These are phyloP conservation scores for Hecatera dysodea DNA, from an alignment of 2,888 invertebrate species.

Conservation along the genomic window DNA sequence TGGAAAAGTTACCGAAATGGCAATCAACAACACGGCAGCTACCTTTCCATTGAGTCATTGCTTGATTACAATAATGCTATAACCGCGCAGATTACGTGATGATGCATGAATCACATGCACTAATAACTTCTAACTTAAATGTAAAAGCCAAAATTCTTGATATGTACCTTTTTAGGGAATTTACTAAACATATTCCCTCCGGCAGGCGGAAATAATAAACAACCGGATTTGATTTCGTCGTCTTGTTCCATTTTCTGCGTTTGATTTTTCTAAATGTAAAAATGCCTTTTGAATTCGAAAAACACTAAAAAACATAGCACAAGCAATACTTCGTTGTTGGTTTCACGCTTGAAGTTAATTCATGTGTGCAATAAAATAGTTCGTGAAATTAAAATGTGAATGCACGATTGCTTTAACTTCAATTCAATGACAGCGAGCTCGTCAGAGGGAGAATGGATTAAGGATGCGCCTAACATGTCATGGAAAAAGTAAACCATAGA, in stretches of 20 bases:
- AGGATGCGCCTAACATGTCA: neutral
- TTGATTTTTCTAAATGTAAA: slow-evolving; percentile 59
- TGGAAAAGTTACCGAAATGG: slow-evolving; percentile 40
- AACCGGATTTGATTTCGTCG: slow-evolving; percentile 94
- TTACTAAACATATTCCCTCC: slow-evolving; percentile 92
- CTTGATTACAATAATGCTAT: slow-evolving; percentile 59
- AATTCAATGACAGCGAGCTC: slow-evolving; percentile 48
- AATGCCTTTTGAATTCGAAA: slow-evolving; percentile 40
- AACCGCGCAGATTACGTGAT: slow-evolving; percentile 51
- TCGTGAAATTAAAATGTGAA: slow-evolving; percentile 54
- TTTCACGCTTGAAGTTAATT: slow-evolving; percentile 39
- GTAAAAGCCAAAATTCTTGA: slow-evolving; percentile 25
- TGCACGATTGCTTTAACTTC: slow-evolving; percentile 40
- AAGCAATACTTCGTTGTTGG: slow-evolving; percentile 49
- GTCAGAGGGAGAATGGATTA: slow-evolving; percentile 8
- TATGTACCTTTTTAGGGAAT: slow-evolving; percentile 93
- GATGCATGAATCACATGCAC: slow-evolving; percentile 47
- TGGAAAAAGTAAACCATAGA: neutral
- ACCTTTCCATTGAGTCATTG: slow-evolving; percentile 64
- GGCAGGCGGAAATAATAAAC: slow-evolving; percentile 94
- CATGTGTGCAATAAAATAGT: slow-evolving; percentile 40
- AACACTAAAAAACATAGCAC: slow-evolving; percentile 73
- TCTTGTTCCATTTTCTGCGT: slow-evolving; percentile 92
- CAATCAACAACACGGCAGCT: slow-evolving; percentile 48
- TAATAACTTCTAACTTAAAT: slow-evolving; percentile 31